Percentiles rank a stretch among this genome's conserved stretches.
phyloP scores from a whole-genome alignment of 1,140 invertebrate genomes.

The Euura lappo region DNA sequence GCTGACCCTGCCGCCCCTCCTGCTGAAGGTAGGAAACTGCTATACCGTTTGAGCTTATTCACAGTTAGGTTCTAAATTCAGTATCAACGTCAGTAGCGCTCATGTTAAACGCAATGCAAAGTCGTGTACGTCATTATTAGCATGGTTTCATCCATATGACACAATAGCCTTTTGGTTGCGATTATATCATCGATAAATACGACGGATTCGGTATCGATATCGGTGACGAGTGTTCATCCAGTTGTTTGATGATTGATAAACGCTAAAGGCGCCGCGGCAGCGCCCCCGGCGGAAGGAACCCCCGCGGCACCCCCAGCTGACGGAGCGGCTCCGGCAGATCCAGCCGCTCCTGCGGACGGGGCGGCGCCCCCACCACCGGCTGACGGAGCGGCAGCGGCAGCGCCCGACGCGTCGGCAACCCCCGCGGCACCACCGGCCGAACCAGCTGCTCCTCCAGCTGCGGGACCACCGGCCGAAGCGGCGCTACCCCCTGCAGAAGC shows the following conservation, averaged over 20 bases:
- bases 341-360: slow-evolving; percentile 44
- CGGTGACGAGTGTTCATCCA: too few species aligned
- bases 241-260: too few species aligned
- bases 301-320: slow-evolving; percentile 12
- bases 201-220: too few species aligned
- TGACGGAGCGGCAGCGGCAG: slow-evolving; percentile 21
- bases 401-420: slow-evolving; percentile 30
- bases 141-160: too few species aligned
- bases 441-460: slow-evolving; percentile 40
- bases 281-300: slow-evolving; percentile 26
- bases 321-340: neutral
- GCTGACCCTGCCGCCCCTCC: slow-evolving; percentile 25
- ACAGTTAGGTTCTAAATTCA: too few species aligned
- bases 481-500: slow-evolving; percentile 31
- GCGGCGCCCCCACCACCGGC: slow-evolving; percentile 38
- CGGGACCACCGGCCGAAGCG: slow-evolving; percentile 43
- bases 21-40: slow-evolving; percentile 15
- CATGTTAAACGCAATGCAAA: too few species aligned
- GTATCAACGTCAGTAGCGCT: too few species aligned
- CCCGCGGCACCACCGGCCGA: slow-evolving; percentile 37
- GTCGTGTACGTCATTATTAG: too few species aligned
- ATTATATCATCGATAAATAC: too few species aligned
- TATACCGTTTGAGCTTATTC: neutral
- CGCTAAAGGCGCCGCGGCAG: slow-evolving; percentile 32
- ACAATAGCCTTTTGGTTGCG: too few species aligned